A percentile compares a stretch with the other conserved stretches of the same genome.
These are phyloP conservation scores for Vanessa tameamea DNA, from an alignment of 1,140 invertebrate species.

Conservation along the genomic window DNA sequence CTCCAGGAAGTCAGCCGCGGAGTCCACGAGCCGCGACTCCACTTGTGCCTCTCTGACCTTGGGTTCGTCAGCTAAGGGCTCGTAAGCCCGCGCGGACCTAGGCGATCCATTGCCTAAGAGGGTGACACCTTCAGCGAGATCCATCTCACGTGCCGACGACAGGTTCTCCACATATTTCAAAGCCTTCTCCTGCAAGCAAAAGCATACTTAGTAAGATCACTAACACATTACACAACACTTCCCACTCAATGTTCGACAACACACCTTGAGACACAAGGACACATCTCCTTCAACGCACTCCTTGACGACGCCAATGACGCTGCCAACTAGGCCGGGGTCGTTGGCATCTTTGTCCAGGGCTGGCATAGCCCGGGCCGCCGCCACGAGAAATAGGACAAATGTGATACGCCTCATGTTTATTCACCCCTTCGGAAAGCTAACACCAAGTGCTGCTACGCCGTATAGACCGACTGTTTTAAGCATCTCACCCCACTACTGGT, in stretches of 20 bases:
- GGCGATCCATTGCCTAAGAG: slow-evolving; percentile 84
- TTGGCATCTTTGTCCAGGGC: slow-evolving; percentile 61
- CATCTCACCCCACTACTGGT: slow-evolving; percentile 65
- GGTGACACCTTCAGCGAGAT: slow-evolving; percentile 85
- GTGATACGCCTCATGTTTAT: slow-evolving; percentile 60
- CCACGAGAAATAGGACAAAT: slow-evolving; percentile 65
- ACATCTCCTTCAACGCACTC: slow-evolving; percentile 70
- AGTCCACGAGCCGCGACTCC: slow-evolving; percentile 87
- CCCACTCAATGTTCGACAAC: slow-evolving; percentile 18
- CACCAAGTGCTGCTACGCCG: slow-evolving; percentile 68
- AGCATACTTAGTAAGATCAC: slow-evolving; percentile 43
- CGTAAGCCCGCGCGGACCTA: slow-evolving; percentile 77
- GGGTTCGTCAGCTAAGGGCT: slow-evolving; percentile 84
- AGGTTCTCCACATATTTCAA: slow-evolving; percentile 69
- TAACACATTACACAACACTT: slow-evolving; percentile 23
- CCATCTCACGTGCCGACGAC: slow-evolving; percentile 70
- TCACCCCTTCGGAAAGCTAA: slow-evolving; percentile 68
- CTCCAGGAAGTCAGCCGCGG: slow-evolving; percentile 87
- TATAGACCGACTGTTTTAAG: slow-evolving; percentile 69
- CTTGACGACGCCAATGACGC: slow-evolving; percentile 67
- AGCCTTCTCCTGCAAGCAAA: slow-evolving; percentile 75
- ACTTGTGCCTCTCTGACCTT: slow-evolving; percentile 88
- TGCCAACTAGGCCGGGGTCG: slow-evolving; percentile 57
- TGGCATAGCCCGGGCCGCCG: slow-evolving; percentile 63
- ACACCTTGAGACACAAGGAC: slow-evolving; percentile 67